Evolutionary conservation across 2,113 vertebrate species (phyloP).

Genomic region (Dasyornis broadbenti): DNA sequence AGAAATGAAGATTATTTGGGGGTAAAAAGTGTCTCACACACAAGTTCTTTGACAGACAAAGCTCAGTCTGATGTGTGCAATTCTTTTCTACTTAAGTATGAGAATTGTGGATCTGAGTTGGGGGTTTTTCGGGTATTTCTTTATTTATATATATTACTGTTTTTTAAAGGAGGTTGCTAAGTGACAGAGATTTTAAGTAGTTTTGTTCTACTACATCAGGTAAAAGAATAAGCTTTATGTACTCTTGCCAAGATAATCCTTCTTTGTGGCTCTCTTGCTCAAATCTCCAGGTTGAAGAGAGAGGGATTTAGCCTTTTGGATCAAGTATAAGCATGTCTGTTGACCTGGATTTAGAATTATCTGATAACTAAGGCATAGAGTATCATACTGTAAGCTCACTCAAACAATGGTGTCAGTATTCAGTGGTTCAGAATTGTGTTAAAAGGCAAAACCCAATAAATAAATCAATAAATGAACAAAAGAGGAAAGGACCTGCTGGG

Average conservation of each 20-base stretch:
- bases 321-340: not conserved
- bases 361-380: not conserved
- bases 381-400: not conserved
- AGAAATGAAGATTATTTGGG: not conserved
- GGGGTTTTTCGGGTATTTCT: not conserved
- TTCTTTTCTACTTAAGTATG: not conserved
- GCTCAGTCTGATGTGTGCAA: not conserved
- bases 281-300: not conserved
- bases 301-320: not conserved
- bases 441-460: not conserved
- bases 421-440: not conserved
- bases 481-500: not conserved
- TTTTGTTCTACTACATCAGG: not conserved
- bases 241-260: not conserved
- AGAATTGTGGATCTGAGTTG: not conserved
- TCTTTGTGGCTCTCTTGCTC: not conserved
- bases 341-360: not conserved
- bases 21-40: not conserved
- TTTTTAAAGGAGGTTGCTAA: not conserved
- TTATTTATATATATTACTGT: not conserved
- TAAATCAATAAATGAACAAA: not conserved
- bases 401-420: not conserved
- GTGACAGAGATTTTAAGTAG: not conserved
- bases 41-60: not conserved
- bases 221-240: not conserved